Base-by-base conservation (phyloP, 2,113 vertebrate genomes). In the Nestor notabilis region DNA sequence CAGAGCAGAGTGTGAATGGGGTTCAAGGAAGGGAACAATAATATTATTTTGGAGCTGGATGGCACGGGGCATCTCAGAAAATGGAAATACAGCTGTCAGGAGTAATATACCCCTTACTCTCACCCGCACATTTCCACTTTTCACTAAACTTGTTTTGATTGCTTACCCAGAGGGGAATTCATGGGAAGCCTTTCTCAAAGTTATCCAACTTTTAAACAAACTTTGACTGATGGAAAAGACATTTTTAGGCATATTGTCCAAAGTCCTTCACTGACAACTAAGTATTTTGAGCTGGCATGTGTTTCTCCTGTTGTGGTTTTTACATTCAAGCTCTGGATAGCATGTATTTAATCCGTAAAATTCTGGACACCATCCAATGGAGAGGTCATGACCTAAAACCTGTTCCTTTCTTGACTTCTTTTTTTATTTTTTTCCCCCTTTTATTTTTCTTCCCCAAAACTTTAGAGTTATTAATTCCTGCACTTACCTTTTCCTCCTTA, bases 91-190 rank as follows among this genome's bases (percentile, higher is more conserved):
- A 95, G 80, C 92, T 98, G 97, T 98, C 97, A 97, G 66, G 80
- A 95, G 87, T 91, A 94, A 97, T 96, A 91, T 69, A 81, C 71
- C 64, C 66, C 71, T 93, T 68, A 50, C 66, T 75, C 72, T 79
- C 64, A 72, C 87, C 83, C 14, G 6, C 89, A 96, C 91, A 95
- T 97, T 98, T 97, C 96, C 96, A 98, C 90, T 98, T 97, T 96
- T 98, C 93, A 93, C 93, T 97, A 97, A 98, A 98, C 94, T 96
- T 98, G 96, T 97, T 98, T 98, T 98, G 97, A 98, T 98, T 98
- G 91, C 92, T 96, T 96, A 93, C 97, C 96, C 98, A 98, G 97
- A 97, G 94, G 97, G 95, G 87, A 98, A 98, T 98, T 97, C 72
- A 97, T 89, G 97, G 94, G 95, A 98, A 98, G 94, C 87, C 93